Percentiles rank a stretch among this genome's conserved stretches.
phyloP scores from a whole-genome alignment of 2,888 invertebrate genomes.

The Xestia c-nigrum region DNA sequence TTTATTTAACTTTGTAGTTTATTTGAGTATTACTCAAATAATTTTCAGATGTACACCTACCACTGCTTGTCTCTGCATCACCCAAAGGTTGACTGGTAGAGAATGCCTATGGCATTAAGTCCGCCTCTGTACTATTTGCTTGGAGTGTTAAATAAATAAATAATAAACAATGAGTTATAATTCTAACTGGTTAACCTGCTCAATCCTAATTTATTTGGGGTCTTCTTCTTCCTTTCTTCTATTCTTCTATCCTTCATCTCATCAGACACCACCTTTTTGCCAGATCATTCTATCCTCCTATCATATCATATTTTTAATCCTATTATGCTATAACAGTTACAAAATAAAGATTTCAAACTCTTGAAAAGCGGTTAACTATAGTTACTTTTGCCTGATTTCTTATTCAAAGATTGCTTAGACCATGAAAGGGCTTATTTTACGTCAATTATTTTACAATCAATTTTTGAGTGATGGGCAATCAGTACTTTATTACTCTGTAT shows the following conservation, averaged over 20 bases:
- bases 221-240: not conserved
- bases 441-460: slow-evolving; percentile 1
- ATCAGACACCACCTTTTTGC: not conserved
- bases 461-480: not conserved
- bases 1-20: no score
- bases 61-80: no score
- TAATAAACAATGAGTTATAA: no score
- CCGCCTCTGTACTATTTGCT: no score
- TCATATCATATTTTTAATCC: not conserved
- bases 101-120: no score
- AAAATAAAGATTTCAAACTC: not conserved
- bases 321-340: not conserved
- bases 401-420: slow-evolving; percentile 7
- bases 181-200: no score
- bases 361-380: not conserved
- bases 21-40: no score
- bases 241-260: not conserved
- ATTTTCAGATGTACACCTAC: no score
- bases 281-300: not conserved
- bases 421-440: not conserved
- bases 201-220: not conserved
- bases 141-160: no score
- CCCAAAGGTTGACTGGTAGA: no score
- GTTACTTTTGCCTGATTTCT: not conserved
- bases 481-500: no score